phyloP scores from a whole-genome alignment of 2,113 vertebrate species.

The Rhinogobius similis region DNA sequence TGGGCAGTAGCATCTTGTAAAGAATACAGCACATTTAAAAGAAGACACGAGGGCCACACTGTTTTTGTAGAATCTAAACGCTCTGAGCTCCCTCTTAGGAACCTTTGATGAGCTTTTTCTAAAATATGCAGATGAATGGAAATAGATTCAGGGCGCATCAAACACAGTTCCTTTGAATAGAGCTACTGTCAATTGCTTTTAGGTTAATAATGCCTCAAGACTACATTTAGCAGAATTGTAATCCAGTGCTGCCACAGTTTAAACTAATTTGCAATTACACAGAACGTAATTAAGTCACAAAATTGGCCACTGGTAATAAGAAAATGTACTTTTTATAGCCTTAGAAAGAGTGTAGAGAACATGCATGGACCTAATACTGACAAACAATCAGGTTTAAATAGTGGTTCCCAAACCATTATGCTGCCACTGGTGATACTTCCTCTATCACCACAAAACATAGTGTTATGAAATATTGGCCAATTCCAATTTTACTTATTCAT shows the following conservation, averaged over 20 bases:
- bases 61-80: conserved; percentile 27
- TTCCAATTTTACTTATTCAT: too few relatives aligned
- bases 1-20: conserved; percentile 7
- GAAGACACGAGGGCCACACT: conserved; percentile 15
- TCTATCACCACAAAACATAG: background rate
- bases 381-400: conserved; percentile 13
- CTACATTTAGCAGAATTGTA: conserved; percentile 22
- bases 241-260: conserved; percentile 8
- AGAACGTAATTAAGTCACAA: conserved; percentile 10
- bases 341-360: conserved; percentile 1
- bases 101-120: conserved; percentile 69
- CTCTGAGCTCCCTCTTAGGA: conserved; percentile 50
- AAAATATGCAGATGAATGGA: conserved; percentile 72
- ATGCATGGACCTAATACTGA: background rate
- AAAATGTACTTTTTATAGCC: background rate
- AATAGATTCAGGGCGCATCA: conserved; percentile 73
- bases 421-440: background rate
- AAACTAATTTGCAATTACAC: conserved; percentile 18
- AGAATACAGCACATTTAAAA: conserved; percentile 25
- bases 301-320: background rate
- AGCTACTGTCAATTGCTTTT: conserved; percentile 37
- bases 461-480: background rate
- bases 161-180: conserved; percentile 44
- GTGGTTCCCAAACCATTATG: background rate
- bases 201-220: conserved; percentile 24